Evolutionary conservation across 2,888 invertebrate species (phyloP), one percentile per base, ranked within the genome.

Genomic region (Leptinotarsa rubiginosa): DNA sequence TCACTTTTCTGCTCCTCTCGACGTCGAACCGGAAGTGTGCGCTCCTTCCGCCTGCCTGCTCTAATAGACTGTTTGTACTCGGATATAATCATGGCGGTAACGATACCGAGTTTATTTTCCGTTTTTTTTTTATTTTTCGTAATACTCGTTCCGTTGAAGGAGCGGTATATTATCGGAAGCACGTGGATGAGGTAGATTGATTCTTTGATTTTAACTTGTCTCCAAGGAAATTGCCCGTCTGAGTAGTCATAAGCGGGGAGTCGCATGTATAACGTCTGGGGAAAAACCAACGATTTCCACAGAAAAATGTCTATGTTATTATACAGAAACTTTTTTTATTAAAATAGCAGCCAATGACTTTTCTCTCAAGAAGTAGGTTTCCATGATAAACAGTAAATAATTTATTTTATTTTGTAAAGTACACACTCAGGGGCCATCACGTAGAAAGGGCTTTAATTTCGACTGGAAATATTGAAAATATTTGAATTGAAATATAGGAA

Each of bases 41-140:
- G 64, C 69, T 76, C 73, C 76, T 79, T 81, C 75, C 77, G 76
- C 80, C 77, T 73, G 73, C 78, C 75, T 70, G 76, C 74, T 78
- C 76, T 75, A 74, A 79, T 78, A 70, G 72, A 76, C 74, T 62
- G 62, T 73, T 62, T 62, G 62, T 62, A 62, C 62, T 62, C 62
- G 62, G 62, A 62, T 62, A 62, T 62, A 62, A 62, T 62, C 62
- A 62, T 62, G 62, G 62, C 25, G 62, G 62, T 62, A 62, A 62
- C 62, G 62, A 62, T 62, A 62, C 62, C 62, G 62, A n/a, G n/a
- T 62, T 62, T 62, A 62, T 62, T 62, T 62, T 62, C 13, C 16
- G 4, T n/a, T 62, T 62, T 41, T 25, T 62, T 62, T 62, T 62
- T 7, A 10, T 62, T 31, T 41, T 41, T 62, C 41, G n/a, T 12